Evolutionary conservation across 2,797 vertebrate genomes (phyloP), one percentile per base, ranked within the genome.

Genomic region (Danionella dracula): DNA sequence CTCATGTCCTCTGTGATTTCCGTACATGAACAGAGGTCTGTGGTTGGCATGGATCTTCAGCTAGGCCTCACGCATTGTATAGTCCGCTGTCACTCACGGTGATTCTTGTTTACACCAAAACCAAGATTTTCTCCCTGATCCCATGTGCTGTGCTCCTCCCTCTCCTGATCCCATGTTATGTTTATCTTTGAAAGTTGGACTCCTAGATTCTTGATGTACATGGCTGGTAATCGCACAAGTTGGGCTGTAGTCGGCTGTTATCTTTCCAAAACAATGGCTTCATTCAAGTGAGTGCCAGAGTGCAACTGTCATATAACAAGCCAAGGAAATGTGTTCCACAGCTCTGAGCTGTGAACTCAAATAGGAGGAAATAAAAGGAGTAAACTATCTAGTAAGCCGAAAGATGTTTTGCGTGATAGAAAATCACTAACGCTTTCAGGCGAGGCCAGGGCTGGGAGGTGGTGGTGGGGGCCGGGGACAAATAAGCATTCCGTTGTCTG

Each of bases 191-290:
- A 42, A 77, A 80, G 76, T 81, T 72, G 48, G 73, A 44, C 68
- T 66, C 72, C 8, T 41, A 49, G 80, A 84, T 58, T 81, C 80
- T 81, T 90, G 88, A 90, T 85, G 84, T 84, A 81, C 87, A 87
- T 85, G 78, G 74, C 77, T 77, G 79, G 83, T 89, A 89, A 89
- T 90, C 89, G 82, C 77, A 90, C 85, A 89, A 88, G 85, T 88
- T 90, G 83, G 86, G 76, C 79, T 82, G 77, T 81, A 79, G 82
- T 80, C 83, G 84, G 79, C 79, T 81, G 83, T 84, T 84, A 84
- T 81, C 82, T 64, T 75, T 79, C 83, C 72, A 79, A 78, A 82
- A 83, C 81, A 86, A 85, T 82, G 82, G 83, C 84, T 82, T 78
- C 80, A 73, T 83, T 85, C 79, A 86, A 82, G 76, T 84, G 83